Base-by-base conservation (phyloP, 2,113 vertebrate genomes). In the Cathartes aura region DNA sequence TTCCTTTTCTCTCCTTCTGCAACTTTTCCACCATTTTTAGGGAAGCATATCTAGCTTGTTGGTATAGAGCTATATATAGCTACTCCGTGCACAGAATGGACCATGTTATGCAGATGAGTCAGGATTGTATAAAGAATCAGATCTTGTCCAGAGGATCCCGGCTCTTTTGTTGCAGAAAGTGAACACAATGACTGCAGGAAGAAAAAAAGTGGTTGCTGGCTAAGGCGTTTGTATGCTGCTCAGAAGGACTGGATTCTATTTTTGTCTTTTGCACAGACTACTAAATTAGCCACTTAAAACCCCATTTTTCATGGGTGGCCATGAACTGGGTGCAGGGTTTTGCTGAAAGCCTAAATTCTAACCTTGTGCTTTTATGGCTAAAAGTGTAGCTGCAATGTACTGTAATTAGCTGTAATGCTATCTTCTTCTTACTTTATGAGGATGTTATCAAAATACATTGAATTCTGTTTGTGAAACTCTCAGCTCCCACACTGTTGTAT, bases 251-350 rank as follows among this genome's bases (percentile, higher is more conserved):
- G 34, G 62, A 30, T 78, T 91, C 80, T 96, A 62, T 58, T 96
- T 96, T 82, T 74, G 43, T 59, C 55, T 87, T 84, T 64, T 14
- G 5, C 40, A 48, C 16, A 91, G 59, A 91, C 63, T 62, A 78
- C 63, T 87, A 73, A 94, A 91, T 94, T 82, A 82, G 74, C 27
- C 74, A 81, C 80, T 92, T 95, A 83, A 90, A 95, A 64, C 2
- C 8, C 9, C 45, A 91, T 87, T 76, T 95, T 86, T 94, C 59
- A 81, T 45, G 67, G 40, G 40, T 82, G 63, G 67, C 67, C 83
- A 45, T 74, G 72, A 73, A 91, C 45, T n/a, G 59, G 24, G 40
- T 56, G 5, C 22, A 48, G 40, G 14, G 22, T 66, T 96, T 87
- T 91, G 75, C 55, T 87, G 80, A 87, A 87, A 83, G 53, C 7